These are phyloP conservation scores for Lasioglossum figueresi DNA, from an alignment of 2,888 invertebrate species.

Conservation along the genomic window DNA sequence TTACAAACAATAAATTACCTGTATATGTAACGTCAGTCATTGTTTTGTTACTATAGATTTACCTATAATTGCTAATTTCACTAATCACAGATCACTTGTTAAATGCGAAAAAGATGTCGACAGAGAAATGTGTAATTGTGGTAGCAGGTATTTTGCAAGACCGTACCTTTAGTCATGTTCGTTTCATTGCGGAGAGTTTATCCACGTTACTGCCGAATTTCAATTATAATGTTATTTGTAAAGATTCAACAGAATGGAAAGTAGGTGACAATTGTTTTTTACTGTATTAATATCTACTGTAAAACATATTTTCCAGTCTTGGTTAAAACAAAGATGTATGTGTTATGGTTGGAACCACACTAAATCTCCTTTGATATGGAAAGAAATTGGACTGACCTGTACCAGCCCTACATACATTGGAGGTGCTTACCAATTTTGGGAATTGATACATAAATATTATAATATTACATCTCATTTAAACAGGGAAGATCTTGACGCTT, in stretches of 20 bases:
- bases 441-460: slow-evolving; percentile 87
- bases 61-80: not conserved
- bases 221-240: slow-evolving; percentile 85
- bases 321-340: slow-evolving; percentile 85
- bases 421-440: slow-evolving; percentile 86
- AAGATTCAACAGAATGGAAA: slow-evolving; percentile 85
- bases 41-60: not conserved
- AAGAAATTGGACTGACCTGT: slow-evolving; percentile 86
- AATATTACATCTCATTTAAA: slow-evolving; percentile 80
- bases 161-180: slow-evolving; percentile 85
- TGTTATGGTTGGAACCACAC: slow-evolving; percentile 86
- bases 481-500: slow-evolving; percentile 73
- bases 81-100: slow-evolving; percentile 33
- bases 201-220: slow-evolving; percentile 86
- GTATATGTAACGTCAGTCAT: not conserved
- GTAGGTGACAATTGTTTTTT: slow-evolving; percentile 75
- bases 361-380: slow-evolving; percentile 87
- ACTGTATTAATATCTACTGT: not conserved
- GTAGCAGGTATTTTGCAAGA: slow-evolving; percentile 86
- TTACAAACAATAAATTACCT: slow-evolving; percentile 17
- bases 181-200: slow-evolving; percentile 86
- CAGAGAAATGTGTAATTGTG: slow-evolving; percentile 73
- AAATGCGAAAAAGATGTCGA: slow-evolving; percentile 51
- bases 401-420: slow-evolving; percentile 87
- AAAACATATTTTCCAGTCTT: slow-evolving; percentile 80